Evolutionary conservation across 1,140 invertebrate species (phyloP), one percentile per base, ranked within the genome.

Genomic region (Aphelenchoides fujianensis): DNA sequence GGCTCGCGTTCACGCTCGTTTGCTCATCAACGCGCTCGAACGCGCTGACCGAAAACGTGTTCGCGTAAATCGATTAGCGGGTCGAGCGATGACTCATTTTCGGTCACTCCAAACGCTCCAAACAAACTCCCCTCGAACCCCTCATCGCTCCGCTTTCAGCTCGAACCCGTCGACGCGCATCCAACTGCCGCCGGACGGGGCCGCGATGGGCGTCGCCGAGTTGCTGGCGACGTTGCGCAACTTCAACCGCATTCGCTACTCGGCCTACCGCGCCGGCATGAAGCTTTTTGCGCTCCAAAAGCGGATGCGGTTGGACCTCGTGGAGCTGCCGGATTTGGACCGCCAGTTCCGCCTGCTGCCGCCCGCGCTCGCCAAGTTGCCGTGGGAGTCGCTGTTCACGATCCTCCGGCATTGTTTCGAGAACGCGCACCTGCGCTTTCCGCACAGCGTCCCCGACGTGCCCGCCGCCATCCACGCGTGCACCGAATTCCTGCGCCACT

Each of bases 221-320:
- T 66, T 66, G 12, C 3, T 66, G 27, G 28, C 16, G 31, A 19
- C 9, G 9, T 37, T 66, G 32, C 63, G 63, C 9, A 66, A 66
- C 16, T 66, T 19, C 63, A 35, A 66, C 53, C 32, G 34, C 16
- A 35, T 66, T 12, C 16, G 31, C 16, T 66, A 19, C 7, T 30
- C 63, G 12, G 36, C 31, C 28, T 66, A 66, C 3, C 27, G 63
- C 1, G 53, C 63, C 0, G 63, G 32, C 9, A 66, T 66, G 27
- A 66, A 66, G 32, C 16, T 31, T 0, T 66, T 34, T 34, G 63
- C 63, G 16, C 23, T 66, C 16, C 63, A 66, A 35, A 66, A 66
- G 31, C 63, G 34, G 0, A 34, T 66, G 28, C n/a, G 36, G 3
- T 66, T 66, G 2, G 63, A 66, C 3, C 3, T 66, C 36, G 53